These are phyloP conservation scores for Prenolepis imparis DNA, from an alignment of 2,888 invertebrate genomes.

Conservation along the genomic window DNA sequence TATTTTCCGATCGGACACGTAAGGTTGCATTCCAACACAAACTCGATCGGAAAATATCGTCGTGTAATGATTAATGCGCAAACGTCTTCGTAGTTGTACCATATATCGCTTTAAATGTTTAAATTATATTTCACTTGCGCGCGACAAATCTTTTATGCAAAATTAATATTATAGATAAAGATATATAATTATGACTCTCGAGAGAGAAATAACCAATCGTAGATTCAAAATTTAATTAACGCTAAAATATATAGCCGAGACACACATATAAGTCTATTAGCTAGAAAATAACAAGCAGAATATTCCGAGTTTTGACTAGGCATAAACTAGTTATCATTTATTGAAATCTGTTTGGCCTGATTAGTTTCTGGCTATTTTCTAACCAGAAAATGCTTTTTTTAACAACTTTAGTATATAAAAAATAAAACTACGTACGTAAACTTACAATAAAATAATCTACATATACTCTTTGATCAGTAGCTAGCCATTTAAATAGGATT, in stretches of 20 bases:
- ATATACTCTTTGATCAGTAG: background rate
- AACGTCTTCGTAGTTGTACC: background rate
- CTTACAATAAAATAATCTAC: too few relatives aligned
- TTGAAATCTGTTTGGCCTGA: background rate
- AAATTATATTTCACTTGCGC: background rate
- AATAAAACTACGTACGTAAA: background rate
- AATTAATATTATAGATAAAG: background rate
- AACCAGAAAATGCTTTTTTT: background rate
- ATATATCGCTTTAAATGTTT: background rate
- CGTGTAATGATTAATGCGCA: background rate
- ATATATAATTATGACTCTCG: background rate
- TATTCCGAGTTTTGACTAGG: background rate
- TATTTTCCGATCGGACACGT: too few relatives aligned
- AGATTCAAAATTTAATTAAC: background rate
- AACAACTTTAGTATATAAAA: background rate
- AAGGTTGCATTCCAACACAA: too few relatives aligned
- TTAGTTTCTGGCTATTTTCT: background rate
- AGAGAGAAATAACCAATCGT: background rate
- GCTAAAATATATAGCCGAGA: background rate
- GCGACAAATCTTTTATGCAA: background rate
- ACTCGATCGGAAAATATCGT: too few relatives aligned
- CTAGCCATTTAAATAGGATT: background rate
- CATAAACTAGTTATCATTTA: constrained; percentile 5
- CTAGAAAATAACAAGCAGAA: background rate
- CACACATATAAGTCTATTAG: background rate